phyloP scores from a whole-genome alignment of 2,888 invertebrate genomes.

The Amphiduros pacificus region DNA sequence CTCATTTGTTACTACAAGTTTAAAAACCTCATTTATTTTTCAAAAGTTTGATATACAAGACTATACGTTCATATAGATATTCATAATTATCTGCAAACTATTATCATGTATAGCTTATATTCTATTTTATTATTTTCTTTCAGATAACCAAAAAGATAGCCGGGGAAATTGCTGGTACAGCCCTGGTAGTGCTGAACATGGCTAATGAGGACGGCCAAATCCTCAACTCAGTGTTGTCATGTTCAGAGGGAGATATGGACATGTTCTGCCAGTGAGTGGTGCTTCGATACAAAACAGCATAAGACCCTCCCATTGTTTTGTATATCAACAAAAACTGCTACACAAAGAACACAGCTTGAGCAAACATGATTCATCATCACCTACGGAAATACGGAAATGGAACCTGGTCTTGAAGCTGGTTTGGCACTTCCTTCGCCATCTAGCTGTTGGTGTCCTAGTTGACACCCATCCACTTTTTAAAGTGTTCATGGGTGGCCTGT shows the following conservation, averaged over 20 bases:
- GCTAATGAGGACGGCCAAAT: background rate
- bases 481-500: background rate
- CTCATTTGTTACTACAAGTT: too few relatives aligned
- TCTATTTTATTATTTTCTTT: background rate
- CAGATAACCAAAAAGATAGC: background rate
- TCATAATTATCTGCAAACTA: too few relatives aligned
- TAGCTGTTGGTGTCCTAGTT: background rate
- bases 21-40: too few relatives aligned
- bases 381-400: background rate
- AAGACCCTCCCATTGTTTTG: background rate
- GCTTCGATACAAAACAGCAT: background rate
- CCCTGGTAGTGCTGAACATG: background rate
- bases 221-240: background rate
- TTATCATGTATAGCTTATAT: too few relatives aligned
- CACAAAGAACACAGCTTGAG: background rate
- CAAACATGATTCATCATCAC: too few relatives aligned
- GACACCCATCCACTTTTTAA: background rate
- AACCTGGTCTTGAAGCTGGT: background rate
- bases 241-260: background rate
- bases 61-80: too few relatives aligned
- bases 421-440: background rate
- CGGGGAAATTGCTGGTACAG: background rate
- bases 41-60: too few relatives aligned
- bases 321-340: background rate
- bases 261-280: background rate